Percentiles rank a stretch among this genome's conserved stretches.
phyloP scores from a whole-genome alignment of 2,888 invertebrate species.

The Apamea sordens region DNA sequence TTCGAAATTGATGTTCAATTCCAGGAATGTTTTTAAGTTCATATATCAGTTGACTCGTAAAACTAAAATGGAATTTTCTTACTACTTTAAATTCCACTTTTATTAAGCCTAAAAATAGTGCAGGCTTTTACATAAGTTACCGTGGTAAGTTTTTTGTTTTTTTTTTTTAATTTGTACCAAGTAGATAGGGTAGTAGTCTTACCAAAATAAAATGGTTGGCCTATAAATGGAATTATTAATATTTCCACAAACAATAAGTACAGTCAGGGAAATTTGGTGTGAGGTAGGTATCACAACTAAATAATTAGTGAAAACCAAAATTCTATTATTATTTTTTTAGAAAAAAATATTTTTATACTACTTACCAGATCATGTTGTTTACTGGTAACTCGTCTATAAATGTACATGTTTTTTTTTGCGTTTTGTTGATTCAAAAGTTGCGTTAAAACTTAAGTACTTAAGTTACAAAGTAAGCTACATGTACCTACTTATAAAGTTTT shows the following conservation, averaged over 20 bases:
- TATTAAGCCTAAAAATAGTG: conserved; percentile 59
- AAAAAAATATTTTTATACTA: too few species aligned
- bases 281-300: not conserved
- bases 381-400: not conserved
- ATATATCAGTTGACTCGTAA: conserved; percentile 49
- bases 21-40: conserved; percentile 6
- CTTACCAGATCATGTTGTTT: too few species aligned
- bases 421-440: too few species aligned
- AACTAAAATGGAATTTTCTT: conserved; percentile 56
- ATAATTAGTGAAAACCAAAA: not conserved
- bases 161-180: not conserved
- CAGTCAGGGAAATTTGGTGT: not conserved
- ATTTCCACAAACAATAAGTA: not conserved
- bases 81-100: conserved; percentile 48
- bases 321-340: too few species aligned
- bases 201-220: not conserved
- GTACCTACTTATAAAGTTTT: too few species aligned
- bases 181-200: not conserved
- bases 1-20: conserved; percentile 14
- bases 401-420: too few species aligned
- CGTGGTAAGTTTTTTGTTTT: conserved; percentile 22
- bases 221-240: not conserved
- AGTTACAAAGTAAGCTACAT: too few species aligned
- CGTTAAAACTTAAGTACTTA: too few species aligned
- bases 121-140: conserved; percentile 24